Conservation (phyloP, 1,140 invertebrate species). For the Pollicipes pollicipes region DNA sequence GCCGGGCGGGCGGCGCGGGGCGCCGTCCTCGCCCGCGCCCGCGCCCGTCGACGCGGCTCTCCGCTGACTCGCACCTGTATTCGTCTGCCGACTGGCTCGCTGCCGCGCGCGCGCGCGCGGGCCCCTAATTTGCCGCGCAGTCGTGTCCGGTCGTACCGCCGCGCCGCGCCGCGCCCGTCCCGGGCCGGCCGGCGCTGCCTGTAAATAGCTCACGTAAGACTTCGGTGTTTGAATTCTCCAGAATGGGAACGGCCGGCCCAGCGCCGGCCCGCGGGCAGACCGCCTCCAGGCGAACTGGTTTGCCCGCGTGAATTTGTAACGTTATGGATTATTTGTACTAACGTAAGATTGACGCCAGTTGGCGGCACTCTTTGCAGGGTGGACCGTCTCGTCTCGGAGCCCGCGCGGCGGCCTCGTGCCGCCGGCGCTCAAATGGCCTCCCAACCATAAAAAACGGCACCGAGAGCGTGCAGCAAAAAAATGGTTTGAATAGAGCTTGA, state of each 20-base stretch:
- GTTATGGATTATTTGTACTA: background rate
- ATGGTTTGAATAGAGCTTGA: background rate
- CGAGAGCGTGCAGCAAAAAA: background rate
- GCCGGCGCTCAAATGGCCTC: background rate
- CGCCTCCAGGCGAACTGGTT: background rate
- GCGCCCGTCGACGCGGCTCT: no score
- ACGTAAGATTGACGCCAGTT: background rate
- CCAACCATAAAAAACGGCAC: background rate
- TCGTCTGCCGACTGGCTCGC: no score
- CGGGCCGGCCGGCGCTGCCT: background rate
- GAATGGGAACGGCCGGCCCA: background rate
- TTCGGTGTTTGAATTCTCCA: background rate
- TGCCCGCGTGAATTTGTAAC: background rate
- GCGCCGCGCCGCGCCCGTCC: no score
- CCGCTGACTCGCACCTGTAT: no score
- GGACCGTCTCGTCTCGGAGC: no score
- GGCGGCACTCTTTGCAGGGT: no score
- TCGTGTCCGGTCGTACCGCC: no score
- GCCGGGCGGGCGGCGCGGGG: no score
- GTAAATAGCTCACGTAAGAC: background rate
- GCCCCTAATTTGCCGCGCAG: no score
- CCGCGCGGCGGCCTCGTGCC: no score
- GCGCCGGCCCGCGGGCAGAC: background rate
- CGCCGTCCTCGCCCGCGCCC: no score
- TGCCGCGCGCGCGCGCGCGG: no score